A percentile compares a stretch with the other conserved stretches of the same genome.
phyloP scores from a whole-genome alignment of 2,888 invertebrate species.

The Drosophila gaucha region DNA sequence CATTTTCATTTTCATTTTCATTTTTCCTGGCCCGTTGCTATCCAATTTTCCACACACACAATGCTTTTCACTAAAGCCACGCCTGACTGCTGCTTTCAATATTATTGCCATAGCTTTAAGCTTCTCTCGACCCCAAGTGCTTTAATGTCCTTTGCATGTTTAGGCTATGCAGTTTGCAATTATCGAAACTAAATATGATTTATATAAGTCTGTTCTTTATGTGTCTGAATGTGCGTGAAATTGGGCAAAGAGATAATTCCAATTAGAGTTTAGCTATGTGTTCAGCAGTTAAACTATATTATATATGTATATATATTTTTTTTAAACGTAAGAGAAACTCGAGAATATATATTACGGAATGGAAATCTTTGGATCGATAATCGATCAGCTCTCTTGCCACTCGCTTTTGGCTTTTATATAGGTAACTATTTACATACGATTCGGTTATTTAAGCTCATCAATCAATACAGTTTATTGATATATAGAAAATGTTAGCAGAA shows the following conservation, averaged over 20 bases:
- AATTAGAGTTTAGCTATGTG: not conserved
- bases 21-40: not conserved
- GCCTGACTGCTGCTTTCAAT: slow-evolving; percentile 3
- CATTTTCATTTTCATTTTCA: slow-evolving; percentile 2
- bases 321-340: no score
- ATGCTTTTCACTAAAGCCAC: not conserved
- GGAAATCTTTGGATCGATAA: no score
- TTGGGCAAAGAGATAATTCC: not conserved
- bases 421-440: no score
- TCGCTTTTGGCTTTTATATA: no score
- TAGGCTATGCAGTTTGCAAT: not conserved
- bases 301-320: no score
- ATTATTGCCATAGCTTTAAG: slow-evolving; percentile 23
- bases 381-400: no score
- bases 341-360: no score
- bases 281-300: no score
- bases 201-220: not conserved
- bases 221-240: not conserved
- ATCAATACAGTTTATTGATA: no score
- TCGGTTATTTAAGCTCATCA: no score
- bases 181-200: slow-evolving; percentile 6
- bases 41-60: not conserved
- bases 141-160: slow-evolving; percentile 7
- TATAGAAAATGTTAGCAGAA: not conserved
- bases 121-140: slow-evolving; percentile 10